A percentile compares a stretch with the other conserved stretches of the same genome.
phyloP scores from a whole-genome alignment of 2,113 vertebrate species.

The rabbit (Oryctolagus cuniculus) region mOryCun1.1 NC_091443.1:4058001-4058500 shows the following conservation, averaged over 20 bases:
- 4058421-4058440: too few species aligned
- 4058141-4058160: neutral
- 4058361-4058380: neutral
- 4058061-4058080: neutral
- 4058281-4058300: neutral
- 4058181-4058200: neutral
- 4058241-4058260: neutral
- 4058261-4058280: neutral
- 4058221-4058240: neutral
- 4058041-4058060: neutral
- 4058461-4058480: too few species aligned
- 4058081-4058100: neutral
- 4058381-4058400: neutral
- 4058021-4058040: neutral
- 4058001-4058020: neutral
- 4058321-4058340: neutral
- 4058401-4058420: too few species aligned
- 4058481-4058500: too few species aligned
- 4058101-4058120: neutral
- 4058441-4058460: too few species aligned
- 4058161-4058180: neutral
- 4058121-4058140: slow-evolving; percentile 26
- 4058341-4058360: neutral
- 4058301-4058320: slow-evolving; percentile 3
- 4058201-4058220: slow-evolving; percentile 1